Conservation (phyloP, 2,888 invertebrate genomes). For the Spatulosminthurus flaviceps region DNA sequence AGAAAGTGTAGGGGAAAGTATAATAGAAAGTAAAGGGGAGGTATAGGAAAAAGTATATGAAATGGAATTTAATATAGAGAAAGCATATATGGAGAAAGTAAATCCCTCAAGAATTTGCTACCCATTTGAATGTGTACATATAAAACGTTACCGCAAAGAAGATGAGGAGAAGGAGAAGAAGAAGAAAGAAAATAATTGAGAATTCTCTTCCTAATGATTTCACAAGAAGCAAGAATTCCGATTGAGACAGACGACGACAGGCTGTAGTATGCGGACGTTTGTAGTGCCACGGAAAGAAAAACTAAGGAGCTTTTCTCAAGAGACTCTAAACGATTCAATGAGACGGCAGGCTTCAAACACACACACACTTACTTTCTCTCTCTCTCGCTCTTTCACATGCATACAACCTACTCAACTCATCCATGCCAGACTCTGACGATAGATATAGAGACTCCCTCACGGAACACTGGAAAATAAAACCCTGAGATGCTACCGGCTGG, state of each 20-base stretch:
- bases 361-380: background rate
- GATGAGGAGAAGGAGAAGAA: too few species aligned
- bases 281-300: constrained; percentile 20
- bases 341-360: constrained; percentile 32
- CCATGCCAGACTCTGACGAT: background rate
- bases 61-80: too few species aligned
- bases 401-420: background rate
- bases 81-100: background rate
- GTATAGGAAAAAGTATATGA: too few species aligned
- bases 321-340: constrained; percentile 42
- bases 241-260: constrained; percentile 30
- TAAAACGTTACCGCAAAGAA: background rate
- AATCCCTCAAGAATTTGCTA: background rate
- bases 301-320: constrained; percentile 37
- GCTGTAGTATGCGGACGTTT: constrained; percentile 3
- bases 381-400: background rate
- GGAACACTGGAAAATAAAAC: constrained; percentile 20
- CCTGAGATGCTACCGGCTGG: constrained; percentile 32
- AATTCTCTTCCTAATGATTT: constrained; percentile 34
- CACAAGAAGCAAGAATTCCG: constrained; percentile 38
- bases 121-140: background rate
- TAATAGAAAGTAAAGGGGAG: background rate
- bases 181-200: constrained; percentile 35
- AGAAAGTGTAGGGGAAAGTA: too few species aligned
- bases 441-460: constrained; percentile 8